Evolutionary conservation across 1,140 invertebrate species (phyloP).

Genomic region (Nasonia giraulti): DNA sequence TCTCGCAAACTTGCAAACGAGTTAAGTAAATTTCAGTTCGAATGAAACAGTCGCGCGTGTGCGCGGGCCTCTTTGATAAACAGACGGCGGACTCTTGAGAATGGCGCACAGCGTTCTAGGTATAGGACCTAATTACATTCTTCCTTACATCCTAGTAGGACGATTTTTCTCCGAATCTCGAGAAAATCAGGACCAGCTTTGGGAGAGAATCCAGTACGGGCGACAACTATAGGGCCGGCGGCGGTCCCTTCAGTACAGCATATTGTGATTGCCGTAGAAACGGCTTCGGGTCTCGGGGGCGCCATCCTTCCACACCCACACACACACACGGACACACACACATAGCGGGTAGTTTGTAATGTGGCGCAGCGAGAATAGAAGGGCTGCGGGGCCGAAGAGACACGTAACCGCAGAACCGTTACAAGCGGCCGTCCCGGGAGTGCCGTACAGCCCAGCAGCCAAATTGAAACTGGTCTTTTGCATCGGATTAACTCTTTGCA

Average conservation of each 20-base stretch:
- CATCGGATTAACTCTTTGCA: conserved; percentile 67
- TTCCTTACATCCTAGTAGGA: too few relatives aligned
- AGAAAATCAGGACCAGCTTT: background rate
- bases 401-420: conserved; percentile 58
- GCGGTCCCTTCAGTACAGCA: conserved; percentile 40
- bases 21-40: conserved; percentile 65
- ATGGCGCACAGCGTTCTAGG: conserved; percentile 49
- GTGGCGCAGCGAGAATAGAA: conserved; percentile 6
- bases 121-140: background rate
- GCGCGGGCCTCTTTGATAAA: conserved; percentile 56
- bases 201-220: background rate
- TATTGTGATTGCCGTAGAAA: conserved; percentile 63
- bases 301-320: conserved; percentile 54
- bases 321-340: conserved; percentile 48
- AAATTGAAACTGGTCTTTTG: conserved; percentile 70
- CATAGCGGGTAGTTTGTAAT: conserved; percentile 54
- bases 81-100: conserved; percentile 54
- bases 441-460: conserved; percentile 50
- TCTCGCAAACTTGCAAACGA: conserved; percentile 56
- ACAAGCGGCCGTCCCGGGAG: conserved; percentile 59
- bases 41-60: conserved; percentile 51
- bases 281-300: conserved; percentile 53
- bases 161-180: background rate
- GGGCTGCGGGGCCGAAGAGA: background rate
- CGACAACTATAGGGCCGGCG: background rate